Evolutionary conservation across 2,888 invertebrate genomes (phyloP).

Genomic region (Drosophila colorata): DNA sequence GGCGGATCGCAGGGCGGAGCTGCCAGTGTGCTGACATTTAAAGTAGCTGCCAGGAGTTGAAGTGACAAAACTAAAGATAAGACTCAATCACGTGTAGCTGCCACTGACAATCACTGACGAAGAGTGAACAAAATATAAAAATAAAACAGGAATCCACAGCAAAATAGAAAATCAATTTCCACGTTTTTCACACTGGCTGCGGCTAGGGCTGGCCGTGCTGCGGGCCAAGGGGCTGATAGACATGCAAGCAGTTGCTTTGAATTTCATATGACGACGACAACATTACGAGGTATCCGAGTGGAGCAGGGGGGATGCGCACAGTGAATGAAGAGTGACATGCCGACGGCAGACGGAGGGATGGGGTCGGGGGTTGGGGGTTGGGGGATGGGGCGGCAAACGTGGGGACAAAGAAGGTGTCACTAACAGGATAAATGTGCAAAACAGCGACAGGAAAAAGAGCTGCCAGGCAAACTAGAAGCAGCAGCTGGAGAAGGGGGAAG

Average conservation of each 20-base stretch:
- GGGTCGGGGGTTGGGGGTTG: no score
- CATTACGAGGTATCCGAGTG: constrained; percentile 22
- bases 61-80: constrained; percentile 80
- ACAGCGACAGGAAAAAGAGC: constrained; percentile 79
- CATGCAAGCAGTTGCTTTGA: constrained; percentile 79
- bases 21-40: constrained; percentile 70
- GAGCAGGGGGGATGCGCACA: constrained; percentile 3
- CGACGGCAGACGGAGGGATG: neutral
- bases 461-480: constrained; percentile 48
- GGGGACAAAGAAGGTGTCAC: constrained; percentile 80
- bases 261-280: constrained; percentile 62
- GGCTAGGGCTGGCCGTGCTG: constrained; percentile 12
- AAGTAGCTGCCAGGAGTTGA: constrained; percentile 79
- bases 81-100: constrained; percentile 78
- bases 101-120: constrained; percentile 65
- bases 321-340: constrained; percentile 32
- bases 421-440: constrained; percentile 80
- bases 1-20: neutral
- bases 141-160: constrained; percentile 36
- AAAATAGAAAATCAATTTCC: constrained; percentile 80
- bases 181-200: constrained; percentile 61
- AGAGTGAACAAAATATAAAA: constrained; percentile 15
- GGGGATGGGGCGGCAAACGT: constrained; percentile 29
- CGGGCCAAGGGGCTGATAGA: constrained; percentile 21
- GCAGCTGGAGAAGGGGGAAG: neutral